Percentiles rank a stretch among this genome's conserved stretches.
Conservation (phyloP, 2,113 vertebrate species). For the Jaculus jaculus region DNA sequence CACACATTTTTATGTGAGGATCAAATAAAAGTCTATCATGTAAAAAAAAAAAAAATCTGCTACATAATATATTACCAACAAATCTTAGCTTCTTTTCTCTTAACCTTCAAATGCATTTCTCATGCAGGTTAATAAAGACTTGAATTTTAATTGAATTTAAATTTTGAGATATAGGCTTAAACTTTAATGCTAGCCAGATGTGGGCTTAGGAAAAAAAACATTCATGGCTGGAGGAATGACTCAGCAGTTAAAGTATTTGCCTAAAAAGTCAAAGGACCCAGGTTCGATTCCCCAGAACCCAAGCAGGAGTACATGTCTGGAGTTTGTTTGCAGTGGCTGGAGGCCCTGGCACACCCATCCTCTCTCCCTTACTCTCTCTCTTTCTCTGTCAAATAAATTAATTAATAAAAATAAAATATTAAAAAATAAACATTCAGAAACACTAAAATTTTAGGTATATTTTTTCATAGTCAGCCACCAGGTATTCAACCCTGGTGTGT, state of each 20-base stretch:
- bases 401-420: too few relatives aligned
- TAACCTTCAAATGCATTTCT: constrained; percentile 29
- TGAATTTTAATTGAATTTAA: background rate
- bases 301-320: too few relatives aligned
- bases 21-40: background rate
- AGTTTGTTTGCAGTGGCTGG: too few relatives aligned
- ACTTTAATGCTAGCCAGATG: constrained; percentile 14
- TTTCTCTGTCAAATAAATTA: too few relatives aligned
- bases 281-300: too few relatives aligned
- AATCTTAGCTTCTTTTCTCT: constrained; percentile 20
- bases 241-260: too few relatives aligned
- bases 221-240: too few relatives aligned
- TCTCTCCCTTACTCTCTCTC: too few relatives aligned
- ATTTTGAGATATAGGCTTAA: background rate
- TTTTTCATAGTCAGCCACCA: background rate
- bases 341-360: too few relatives aligned
- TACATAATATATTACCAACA: constrained; percentile 17
- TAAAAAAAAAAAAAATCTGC: background rate
- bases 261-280: too few relatives aligned
- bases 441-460: background rate
- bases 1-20: background rate
- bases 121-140: constrained; percentile 40
- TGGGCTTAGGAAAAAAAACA: too few relatives aligned
- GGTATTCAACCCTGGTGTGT: background rate
- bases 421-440: background rate